phyloP scores from a whole-genome alignment of 1,140 invertebrate species.

The Dysdera silvatica region DNA sequence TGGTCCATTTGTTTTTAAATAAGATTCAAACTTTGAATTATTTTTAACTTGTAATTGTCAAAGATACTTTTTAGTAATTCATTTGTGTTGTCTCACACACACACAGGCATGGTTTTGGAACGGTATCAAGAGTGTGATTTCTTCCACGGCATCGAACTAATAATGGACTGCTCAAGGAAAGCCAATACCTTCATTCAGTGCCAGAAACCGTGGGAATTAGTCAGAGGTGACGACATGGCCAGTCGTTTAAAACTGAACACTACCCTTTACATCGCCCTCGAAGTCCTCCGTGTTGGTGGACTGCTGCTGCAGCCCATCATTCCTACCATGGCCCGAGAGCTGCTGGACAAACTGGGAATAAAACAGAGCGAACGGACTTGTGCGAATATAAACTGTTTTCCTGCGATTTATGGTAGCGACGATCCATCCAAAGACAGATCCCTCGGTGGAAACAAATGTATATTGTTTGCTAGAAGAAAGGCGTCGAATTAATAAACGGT shows the following conservation, averaged over 20 bases:
- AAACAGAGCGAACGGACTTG: too few species aligned
- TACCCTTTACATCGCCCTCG: conserved; percentile 72
- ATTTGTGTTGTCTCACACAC: neutral
- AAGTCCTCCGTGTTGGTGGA: conserved; percentile 66
- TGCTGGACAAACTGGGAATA: conserved; percentile 52
- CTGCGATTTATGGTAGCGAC: too few species aligned
- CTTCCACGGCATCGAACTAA: conserved; percentile 69
- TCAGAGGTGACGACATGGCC: conserved; percentile 43
- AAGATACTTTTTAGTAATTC: too few species aligned
- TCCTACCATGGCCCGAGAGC: conserved; percentile 56
- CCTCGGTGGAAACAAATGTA: too few species aligned
- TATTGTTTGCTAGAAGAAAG: too few species aligned
- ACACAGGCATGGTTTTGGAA: conserved; percentile 27
- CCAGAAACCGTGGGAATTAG: conserved; percentile 78
- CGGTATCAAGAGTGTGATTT: conserved; percentile 72
- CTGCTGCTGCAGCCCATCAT: conserved; percentile 77
- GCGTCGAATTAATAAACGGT: too few species aligned
- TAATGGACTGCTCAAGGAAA: conserved; percentile 62
- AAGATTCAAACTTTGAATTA: too few species aligned
- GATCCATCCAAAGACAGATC: too few species aligned
- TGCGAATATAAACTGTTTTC: too few species aligned
- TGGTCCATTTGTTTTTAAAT: too few species aligned
- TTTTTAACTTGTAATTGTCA: too few species aligned
- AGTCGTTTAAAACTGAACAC: conserved; percentile 53
- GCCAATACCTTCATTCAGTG: conserved; percentile 80